Conservation (phyloP, 2,888 invertebrate species). For the Neocrepidodera transversa region DNA sequence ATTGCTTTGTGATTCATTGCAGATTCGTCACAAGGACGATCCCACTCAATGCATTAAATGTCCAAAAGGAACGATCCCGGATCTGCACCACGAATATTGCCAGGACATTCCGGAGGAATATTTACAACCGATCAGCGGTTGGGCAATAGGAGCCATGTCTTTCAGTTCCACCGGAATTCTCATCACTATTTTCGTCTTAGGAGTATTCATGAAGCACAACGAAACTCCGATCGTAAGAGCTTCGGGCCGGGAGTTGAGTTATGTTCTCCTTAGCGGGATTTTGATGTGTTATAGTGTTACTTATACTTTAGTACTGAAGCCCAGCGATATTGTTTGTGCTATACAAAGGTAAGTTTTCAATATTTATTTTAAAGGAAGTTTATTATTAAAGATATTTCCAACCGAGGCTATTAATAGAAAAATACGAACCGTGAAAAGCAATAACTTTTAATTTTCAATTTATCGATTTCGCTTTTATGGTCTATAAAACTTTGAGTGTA, state of each 20-base stretch:
- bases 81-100: slow-evolving; percentile 75
- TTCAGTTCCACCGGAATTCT: slow-evolving; percentile 78
- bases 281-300: slow-evolving; percentile 92
- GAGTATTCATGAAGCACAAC: slow-evolving; percentile 73
- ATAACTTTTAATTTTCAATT: slow-evolving; percentile 3
- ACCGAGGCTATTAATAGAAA: background rate
- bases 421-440: background rate
- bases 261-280: slow-evolving; percentile 89
- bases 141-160: slow-evolving; percentile 93
- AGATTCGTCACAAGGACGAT: slow-evolving; percentile 82
- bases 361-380: background rate
- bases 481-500: background rate
- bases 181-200: slow-evolving; percentile 70
- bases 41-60: slow-evolving; percentile 87
- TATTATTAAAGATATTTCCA: background rate
- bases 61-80: slow-evolving; percentile 83
- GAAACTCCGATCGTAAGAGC: slow-evolving; percentile 98
- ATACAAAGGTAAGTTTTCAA: slow-evolving; percentile 75
- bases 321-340: slow-evolving; percentile 87
- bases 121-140: slow-evolving; percentile 80
- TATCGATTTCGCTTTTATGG: background rate
- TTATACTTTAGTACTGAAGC: slow-evolving; percentile 86
- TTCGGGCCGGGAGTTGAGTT: slow-evolving; percentile 88
- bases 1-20: slow-evolving; percentile 41
- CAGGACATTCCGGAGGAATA: slow-evolving; percentile 83